phyloP scores from a whole-genome alignment of 2,113 vertebrate species.

The Noctilio leporinus region DNA sequence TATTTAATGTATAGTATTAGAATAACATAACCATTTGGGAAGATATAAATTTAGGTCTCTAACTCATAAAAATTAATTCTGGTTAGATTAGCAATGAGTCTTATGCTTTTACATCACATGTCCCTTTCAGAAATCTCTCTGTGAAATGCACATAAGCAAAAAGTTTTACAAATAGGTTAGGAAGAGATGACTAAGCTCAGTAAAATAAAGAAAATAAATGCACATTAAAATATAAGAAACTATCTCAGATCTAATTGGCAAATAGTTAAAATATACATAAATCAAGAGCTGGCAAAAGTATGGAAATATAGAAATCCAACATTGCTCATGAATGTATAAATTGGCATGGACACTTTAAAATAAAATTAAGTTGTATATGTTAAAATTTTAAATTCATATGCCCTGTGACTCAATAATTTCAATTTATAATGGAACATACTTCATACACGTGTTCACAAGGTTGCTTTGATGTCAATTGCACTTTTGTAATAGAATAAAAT shows the following conservation, averaged over 20 bases:
- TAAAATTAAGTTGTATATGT: not conserved
- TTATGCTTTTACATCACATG: not conserved
- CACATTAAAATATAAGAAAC: not conserved
- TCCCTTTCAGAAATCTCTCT: not conserved
- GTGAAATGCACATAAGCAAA: not conserved
- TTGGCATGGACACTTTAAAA: not conserved
- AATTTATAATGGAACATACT: not conserved
- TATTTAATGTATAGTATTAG: not conserved
- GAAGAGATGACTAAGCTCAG: not conserved
- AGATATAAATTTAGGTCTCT: not conserved
- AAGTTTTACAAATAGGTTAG: not conserved
- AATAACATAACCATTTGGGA: not conserved
- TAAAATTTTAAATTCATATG: not conserved
- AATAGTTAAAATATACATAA: not conserved
- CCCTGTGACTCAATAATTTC: not conserved
- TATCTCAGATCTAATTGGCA: not conserved
- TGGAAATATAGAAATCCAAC: not conserved
- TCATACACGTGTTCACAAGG: not conserved
- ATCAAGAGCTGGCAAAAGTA: not conserved
- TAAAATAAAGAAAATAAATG: not conserved
- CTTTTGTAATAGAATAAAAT: not conserved
- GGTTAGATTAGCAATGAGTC: not conserved
- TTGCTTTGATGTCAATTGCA: not conserved
- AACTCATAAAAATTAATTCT: conserved; percentile 5
- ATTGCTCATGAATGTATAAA: not conserved